Conservation (phyloP, 2,113 vertebrate genomes). For the Petrocephalus zakoni region DNA sequence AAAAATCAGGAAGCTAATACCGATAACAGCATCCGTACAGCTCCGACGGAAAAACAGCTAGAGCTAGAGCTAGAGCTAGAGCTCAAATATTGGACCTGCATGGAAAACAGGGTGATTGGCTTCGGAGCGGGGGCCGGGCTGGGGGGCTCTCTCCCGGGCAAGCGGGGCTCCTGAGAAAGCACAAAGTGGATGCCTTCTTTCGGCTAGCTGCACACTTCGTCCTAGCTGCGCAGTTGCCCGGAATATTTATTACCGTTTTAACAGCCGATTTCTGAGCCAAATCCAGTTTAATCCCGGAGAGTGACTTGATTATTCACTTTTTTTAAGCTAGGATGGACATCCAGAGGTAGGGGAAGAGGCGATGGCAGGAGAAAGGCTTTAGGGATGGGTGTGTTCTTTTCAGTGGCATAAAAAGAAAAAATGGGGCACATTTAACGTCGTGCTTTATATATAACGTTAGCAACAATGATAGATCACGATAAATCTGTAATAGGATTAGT, state of each 20-base stretch:
- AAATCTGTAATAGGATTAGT: not conserved
- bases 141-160: not conserved
- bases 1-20: not conserved
- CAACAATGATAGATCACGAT: not conserved
- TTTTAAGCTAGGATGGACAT: not conserved
- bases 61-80: not conserved
- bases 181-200: not conserved
- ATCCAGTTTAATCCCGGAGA: conserved; percentile 29
- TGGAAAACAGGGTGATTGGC: not conserved
- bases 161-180: not conserved
- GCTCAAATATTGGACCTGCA: not conserved
- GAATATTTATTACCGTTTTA: conserved; percentile 34
- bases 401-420: not conserved
- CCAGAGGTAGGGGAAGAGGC: not conserved
- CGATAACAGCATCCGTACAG: not conserved
- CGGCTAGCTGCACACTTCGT: not conserved
- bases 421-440: not conserved
- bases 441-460: not conserved
- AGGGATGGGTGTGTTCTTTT: not conserved
- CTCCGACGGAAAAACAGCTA: not conserved
- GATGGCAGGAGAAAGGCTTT: not conserved
- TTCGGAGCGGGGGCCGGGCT: not conserved
- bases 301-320: conserved; percentile 6
- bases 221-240: conserved; percentile 23
- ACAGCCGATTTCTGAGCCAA: conserved; percentile 34